Percentiles rank a stretch among this genome's conserved stretches.
These are phyloP conservation scores for Pangasianodon gigas DNA, from an alignment of 2,113 vertebrate genomes.

Conservation along the genomic window DNA sequence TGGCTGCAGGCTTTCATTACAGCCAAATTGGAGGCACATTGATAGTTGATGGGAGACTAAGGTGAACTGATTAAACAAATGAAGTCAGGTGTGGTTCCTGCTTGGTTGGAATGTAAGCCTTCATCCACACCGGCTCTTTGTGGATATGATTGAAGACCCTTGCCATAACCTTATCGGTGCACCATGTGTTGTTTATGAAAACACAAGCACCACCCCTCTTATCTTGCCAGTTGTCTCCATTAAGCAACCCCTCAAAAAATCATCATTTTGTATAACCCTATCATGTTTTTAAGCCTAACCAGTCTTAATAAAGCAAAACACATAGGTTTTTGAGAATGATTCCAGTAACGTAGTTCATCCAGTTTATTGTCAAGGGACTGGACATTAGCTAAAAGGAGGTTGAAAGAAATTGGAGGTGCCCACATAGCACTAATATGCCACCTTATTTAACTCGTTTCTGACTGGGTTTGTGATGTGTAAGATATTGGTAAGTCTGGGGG, in stretches of 20 bases:
- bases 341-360: not conserved
- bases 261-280: not conserved
- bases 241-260: not conserved
- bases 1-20: not conserved
- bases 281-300: not conserved
- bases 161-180: not conserved
- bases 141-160: not conserved
- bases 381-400: not conserved
- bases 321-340: not conserved
- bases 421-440: not conserved
- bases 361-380: not conserved
- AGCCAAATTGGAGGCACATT: not conserved
- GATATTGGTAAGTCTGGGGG: not conserved
- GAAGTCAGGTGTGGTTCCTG: not conserved
- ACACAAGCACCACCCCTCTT: not conserved
- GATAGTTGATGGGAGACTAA: not conserved
- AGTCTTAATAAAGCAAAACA: not conserved
- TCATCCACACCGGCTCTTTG: not conserved
- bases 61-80: not conserved
- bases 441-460: not conserved
- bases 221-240: not conserved
- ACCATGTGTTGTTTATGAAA: not conserved
- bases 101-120: not conserved
- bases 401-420: not conserved
- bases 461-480: not conserved